Conservation (phyloP, 2,888 invertebrate genomes). For the Mythimna loreyi region DNA sequence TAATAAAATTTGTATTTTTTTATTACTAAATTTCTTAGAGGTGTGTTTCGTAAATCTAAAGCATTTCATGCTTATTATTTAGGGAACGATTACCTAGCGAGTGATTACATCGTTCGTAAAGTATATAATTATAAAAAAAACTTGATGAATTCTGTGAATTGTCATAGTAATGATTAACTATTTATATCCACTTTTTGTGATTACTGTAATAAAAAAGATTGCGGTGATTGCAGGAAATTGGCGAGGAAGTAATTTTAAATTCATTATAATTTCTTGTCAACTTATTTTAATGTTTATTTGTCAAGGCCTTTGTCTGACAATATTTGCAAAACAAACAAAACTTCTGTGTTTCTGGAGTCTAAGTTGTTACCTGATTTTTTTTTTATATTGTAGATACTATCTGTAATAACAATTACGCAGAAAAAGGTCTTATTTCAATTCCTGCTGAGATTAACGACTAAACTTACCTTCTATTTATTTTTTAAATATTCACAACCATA, state of each 20-base stretch:
- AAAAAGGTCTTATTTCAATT: background rate
- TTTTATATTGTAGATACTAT: too few relatives aligned
- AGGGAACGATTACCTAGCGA: background rate
- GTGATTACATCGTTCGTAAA: background rate
- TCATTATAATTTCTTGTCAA: slow-evolving; percentile 26
- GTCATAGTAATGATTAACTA: slow-evolving; percentile 15
- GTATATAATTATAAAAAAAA: slow-evolving; percentile 3
- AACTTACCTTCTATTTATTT: slow-evolving; percentile 74
- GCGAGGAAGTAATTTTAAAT: slow-evolving; percentile 40
- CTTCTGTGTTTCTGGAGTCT: too few relatives aligned
- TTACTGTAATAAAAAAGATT: slow-evolving; percentile 25
- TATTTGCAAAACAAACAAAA: background rate
- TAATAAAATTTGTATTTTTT: background rate
- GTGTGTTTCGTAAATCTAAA: background rate
- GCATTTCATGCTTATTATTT: slow-evolving; percentile 3
- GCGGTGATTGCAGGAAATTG: slow-evolving; percentile 31
- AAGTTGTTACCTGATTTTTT: background rate
- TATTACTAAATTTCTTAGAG: background rate
- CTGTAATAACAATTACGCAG: slow-evolving; percentile 1
- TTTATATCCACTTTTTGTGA: slow-evolving; percentile 38
- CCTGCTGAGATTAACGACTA: background rate
- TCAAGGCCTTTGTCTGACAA: background rate
- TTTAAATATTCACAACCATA: slow-evolving; percentile 74
- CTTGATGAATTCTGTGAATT: slow-evolving; percentile 4
- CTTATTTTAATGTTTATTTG: slow-evolving; percentile 10